These are phyloP conservation scores for Chaetoderma sp. DNA, from an alignment of 2,888 invertebrate species.

Conservation along the genomic window DNA sequence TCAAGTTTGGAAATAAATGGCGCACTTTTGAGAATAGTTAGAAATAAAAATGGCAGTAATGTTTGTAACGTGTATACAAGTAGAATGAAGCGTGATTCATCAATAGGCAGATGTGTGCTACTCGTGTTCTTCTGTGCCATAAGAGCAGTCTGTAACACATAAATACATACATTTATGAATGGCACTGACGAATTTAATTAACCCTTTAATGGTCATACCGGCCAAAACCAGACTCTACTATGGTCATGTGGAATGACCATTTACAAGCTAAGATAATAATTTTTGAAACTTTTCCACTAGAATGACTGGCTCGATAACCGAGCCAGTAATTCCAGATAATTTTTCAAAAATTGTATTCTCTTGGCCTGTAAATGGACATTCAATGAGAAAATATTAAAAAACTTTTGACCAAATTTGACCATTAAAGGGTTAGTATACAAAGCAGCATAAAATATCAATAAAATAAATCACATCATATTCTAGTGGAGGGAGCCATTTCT, in stretches of 20 bases:
- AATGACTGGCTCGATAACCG: no score
- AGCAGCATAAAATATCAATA: not conserved
- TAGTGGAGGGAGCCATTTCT: no score
- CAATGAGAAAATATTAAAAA: no score
- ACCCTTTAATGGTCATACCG: no score
- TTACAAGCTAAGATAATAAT: no score
- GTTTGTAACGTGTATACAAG: slow-evolving; percentile 57
- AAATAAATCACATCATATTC: not conserved
- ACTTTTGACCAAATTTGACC: no score
- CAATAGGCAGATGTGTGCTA: slow-evolving; percentile 52
- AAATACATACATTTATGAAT: slow-evolving; percentile 4
- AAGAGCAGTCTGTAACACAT: slow-evolving; percentile 43
- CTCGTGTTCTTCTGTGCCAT: slow-evolving; percentile 52
- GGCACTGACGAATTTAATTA: not conserved
- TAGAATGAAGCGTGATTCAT: slow-evolving; percentile 60
- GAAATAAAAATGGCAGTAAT: slow-evolving; percentile 65
- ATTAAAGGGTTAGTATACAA: no score
- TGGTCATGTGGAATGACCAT: no score
- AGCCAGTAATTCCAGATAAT: not conserved
- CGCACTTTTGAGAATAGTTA: slow-evolving; percentile 63
- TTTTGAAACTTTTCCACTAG: no score
- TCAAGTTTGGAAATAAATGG: slow-evolving; percentile 46
- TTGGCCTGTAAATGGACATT: no score
- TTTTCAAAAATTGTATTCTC: not conserved
- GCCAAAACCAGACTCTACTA: no score